Evolutionary conservation across 2,888 invertebrate species (phyloP), one percentile per base, ranked within the genome.

Genomic region (Nomada hirtipes): DNA sequence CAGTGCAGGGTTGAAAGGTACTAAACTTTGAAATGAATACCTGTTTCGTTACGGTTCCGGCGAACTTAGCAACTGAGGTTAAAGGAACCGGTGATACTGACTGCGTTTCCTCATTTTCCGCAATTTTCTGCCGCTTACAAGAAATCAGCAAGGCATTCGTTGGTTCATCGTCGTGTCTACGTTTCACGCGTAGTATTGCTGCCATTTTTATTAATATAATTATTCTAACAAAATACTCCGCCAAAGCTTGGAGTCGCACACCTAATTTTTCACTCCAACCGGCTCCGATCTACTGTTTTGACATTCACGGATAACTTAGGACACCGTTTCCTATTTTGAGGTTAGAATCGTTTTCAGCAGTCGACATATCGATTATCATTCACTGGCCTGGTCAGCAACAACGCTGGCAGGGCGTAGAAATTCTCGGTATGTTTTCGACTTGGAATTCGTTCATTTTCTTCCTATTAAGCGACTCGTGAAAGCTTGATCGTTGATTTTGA

Each of bases 141-240:
- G 96, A 95, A 61, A 97, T 94, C 65, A 97, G 95, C 83, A 97
- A 94, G 2, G 96, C 96, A 91, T 96, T 96, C 84, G 96, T 95
- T 0, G 97, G 97, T 89, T 96, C 96, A 83, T 97, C 96, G 76
- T 96, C 96, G 36, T 96, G 95, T 89, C 96, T 95, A 55, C 97
- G 95, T 94, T 97, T 97, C 4, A 97, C 96, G 85, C 97, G 95
- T 76, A 97, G 94, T 76, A 97, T 95, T 4, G 97, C 95, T 47
- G 96, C 94, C 94, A 95, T 95, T 80, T 59, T 85, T 63, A 26
- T 44, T 85, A 64, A 29, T 47, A 9, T 3, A 23, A 4, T 57
- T 47, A 9, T 44, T 9, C n/a, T 0, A 36, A 11, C 10, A 47
- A 20, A 50, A 42, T 29, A 42, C 53, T 57, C 4, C 11, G 29